Evolutionary conservation across 2,113 vertebrate genomes (phyloP).

Genomic region (Myodes glareolus): DNA sequence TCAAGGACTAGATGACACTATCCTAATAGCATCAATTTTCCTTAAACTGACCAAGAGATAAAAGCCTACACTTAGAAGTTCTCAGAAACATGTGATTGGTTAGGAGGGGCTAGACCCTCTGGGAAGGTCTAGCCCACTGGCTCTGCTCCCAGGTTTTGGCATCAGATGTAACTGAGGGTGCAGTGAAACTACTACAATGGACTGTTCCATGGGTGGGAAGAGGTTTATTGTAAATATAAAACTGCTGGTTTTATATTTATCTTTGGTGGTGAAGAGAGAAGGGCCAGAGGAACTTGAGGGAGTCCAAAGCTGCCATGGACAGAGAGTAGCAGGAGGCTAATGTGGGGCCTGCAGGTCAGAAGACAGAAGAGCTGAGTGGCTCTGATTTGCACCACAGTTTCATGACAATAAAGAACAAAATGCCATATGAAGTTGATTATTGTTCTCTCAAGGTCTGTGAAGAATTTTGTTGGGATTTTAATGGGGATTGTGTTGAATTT

Average conservation of each 20-base stretch:
- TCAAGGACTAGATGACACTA: background rate
- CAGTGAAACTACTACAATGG: background rate
- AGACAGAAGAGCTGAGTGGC: background rate
- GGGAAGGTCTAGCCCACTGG: background rate
- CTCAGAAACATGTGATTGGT: background rate
- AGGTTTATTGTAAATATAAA: background rate
- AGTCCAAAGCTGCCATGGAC: background rate
- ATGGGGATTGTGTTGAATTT: too few species aligned
- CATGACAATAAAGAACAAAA: background rate
- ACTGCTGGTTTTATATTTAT: background rate
- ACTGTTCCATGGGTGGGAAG: background rate
- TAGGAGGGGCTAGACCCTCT: background rate
- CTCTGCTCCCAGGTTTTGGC: background rate
- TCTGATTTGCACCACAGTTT: background rate
- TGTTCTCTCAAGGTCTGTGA: too few species aligned
- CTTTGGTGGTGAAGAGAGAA: background rate
- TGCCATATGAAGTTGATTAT: too few species aligned
- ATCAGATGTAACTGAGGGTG: background rate
- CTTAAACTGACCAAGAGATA: background rate
- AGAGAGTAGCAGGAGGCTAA: background rate
- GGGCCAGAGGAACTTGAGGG: background rate
- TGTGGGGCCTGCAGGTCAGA: background rate
- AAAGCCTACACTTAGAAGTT: background rate
- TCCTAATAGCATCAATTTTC: background rate
- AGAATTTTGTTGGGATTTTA: too few species aligned